A percentile compares a stretch with the other conserved stretches of the same genome.
These are phyloP conservation scores for Mystacides longicornis DNA, from an alignment of 2,888 invertebrate species.

Conservation along the genomic window DNA sequence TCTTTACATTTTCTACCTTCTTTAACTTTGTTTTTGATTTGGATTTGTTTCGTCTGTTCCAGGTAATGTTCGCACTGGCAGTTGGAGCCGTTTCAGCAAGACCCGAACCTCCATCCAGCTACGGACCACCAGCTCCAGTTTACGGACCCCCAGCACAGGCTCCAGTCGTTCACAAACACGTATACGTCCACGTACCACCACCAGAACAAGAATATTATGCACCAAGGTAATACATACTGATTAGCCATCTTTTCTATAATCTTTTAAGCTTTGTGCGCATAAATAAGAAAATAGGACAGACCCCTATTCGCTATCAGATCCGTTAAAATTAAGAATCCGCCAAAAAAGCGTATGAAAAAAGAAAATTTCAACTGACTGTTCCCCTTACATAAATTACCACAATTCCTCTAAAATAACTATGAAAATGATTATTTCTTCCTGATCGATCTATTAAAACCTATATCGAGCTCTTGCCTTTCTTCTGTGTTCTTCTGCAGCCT, in stretches of 20 bases:
- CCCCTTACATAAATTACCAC: too few species aligned
- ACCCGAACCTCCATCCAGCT: conserved; percentile 47
- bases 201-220: conserved; percentile 73
- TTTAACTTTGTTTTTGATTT: not conserved
- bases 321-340: too few species aligned
- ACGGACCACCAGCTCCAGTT: conserved; percentile 52
- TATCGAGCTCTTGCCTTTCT: too few species aligned
- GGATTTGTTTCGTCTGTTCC: not conserved
- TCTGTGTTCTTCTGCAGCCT: too few species aligned
- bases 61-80: conserved; percentile 20
- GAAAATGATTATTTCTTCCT: too few species aligned
- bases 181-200: conserved; percentile 85
- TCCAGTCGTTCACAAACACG: conserved; percentile 81
- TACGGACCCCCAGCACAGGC: conserved; percentile 67
- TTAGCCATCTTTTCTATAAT: not conserved
- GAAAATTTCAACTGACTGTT: too few species aligned
- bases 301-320: too few species aligned
- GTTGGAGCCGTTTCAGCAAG: conserved; percentile 33
- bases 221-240: conserved; percentile 42
- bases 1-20: not conserved
- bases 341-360: too few species aligned
- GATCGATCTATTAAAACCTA: too few species aligned
- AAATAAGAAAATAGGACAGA: too few species aligned
- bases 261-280: too few species aligned
- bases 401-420: too few species aligned